Evolutionary conservation across 2,113 vertebrate species (phyloP), one percentile per base, ranked within the genome.

Genomic region (Centropristis striata): DNA sequence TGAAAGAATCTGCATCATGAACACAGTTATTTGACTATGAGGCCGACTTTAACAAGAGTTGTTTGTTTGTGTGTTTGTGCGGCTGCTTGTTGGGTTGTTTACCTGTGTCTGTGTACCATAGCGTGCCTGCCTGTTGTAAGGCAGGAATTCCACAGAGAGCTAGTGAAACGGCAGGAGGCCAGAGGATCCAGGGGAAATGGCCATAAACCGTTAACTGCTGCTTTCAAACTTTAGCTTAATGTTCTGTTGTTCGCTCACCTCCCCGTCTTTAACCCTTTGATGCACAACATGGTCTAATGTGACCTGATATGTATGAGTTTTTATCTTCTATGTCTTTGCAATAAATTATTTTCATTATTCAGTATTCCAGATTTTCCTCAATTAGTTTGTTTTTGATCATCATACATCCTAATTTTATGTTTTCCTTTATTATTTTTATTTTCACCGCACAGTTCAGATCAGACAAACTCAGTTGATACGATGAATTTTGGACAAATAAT

Each of bases 121-220:
- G 83, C 87, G 75, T 91, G 91, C 83, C 90, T 80, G 87, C 79
- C 86, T 89, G 75, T 81, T 87, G 86, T 85, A 81, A 28, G 63
- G 77, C 80, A 86, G 87, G 85, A 91, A 91, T 91, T 92, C 74
- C 87, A 85, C 69, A 15, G 71, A 83, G 78, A 85, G 85, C 87
- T 71, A 46, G 87, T 94, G 92, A 95, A 94, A 84, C 93, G 82
- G 85, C 90, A 65, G 92, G 90, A 84, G 84, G 37, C 69, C 63
- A 20, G 75, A 71, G 77, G 81, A 87, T 90, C 75, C 70, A 64
- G 83, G 80, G 90, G 90, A 89, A 94, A 88, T 77, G 81, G 73
- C 67, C 63, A 49, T 92, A 90, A 91, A 93, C 75, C 58, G 78
- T 87, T 88, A 90, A 66, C 64, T 8, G 36, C 71, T 81, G 74